phyloP scores from a whole-genome alignment of 2,797 vertebrate genomes.

The Tinamus major region DNA sequence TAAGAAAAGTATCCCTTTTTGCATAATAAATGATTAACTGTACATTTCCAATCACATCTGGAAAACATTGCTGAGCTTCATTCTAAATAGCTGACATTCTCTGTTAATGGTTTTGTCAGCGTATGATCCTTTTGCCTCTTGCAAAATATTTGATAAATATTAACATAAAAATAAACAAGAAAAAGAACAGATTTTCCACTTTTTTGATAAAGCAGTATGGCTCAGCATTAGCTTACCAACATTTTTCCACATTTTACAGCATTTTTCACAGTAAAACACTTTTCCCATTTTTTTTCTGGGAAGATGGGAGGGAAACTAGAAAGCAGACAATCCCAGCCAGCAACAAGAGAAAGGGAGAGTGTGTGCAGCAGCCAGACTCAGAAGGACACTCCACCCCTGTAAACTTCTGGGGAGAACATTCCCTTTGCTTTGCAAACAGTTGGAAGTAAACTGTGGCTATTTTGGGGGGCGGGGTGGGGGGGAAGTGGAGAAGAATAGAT shows the following conservation, averaged over 20 bases:
- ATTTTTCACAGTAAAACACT: background rate
- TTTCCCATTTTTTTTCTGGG: background rate
- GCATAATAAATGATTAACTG: slow-evolving; percentile 70
- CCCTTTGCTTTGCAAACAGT: background rate
- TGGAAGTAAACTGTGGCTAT: background rate
- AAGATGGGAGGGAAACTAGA: background rate
- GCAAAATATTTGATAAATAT: slow-evolving; percentile 58
- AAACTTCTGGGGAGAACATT: slow-evolving; percentile 1
- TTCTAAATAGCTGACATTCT: slow-evolving; percentile 66
- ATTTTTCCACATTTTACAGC: background rate
- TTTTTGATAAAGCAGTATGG: slow-evolving; percentile 23
- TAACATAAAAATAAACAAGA: slow-evolving; percentile 27
- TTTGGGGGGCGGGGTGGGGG: background rate
- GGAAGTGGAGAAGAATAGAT: background rate
- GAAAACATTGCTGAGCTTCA: slow-evolving; percentile 66
- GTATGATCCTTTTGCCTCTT: slow-evolving; percentile 28
- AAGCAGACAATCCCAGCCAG: background rate
- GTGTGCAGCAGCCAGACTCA: background rate
- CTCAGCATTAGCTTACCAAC: background rate
- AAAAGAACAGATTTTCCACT: background rate
- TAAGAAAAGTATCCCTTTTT: slow-evolving; percentile 64
- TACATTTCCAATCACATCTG: slow-evolving; percentile 71
- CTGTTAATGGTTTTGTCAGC: slow-evolving; percentile 67
- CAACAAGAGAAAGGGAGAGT: background rate
- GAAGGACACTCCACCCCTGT: slow-evolving; percentile 23